phyloP scores from a whole-genome alignment of 1,140 invertebrate species.

The Luehdorfia chinensis region DNA sequence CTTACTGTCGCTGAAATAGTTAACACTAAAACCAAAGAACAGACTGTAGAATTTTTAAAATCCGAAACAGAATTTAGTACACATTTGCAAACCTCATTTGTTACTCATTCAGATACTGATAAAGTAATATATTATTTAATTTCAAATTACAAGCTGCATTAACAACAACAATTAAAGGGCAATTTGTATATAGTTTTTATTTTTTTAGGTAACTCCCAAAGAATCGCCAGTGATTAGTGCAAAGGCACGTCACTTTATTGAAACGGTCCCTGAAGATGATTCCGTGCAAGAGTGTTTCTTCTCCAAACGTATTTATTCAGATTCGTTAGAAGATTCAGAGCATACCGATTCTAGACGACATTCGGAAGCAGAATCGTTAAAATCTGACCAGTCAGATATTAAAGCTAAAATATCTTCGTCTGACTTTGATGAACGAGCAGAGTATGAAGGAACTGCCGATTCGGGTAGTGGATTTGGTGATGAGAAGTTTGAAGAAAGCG shows the following conservation, averaged over 20 bases:
- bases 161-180: no score
- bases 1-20: constrained; percentile 23
- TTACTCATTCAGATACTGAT: constrained; percentile 29
- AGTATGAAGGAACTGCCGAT: constrained; percentile 66
- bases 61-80: constrained; percentile 60
- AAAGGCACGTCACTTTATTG: constrained; percentile 75
- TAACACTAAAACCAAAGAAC: constrained; percentile 23
- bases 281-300: constrained; percentile 77
- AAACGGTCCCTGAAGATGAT: constrained; percentile 75
- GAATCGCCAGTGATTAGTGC: constrained; percentile 72
- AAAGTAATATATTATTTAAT: no score
- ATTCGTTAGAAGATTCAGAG: constrained; percentile 75
- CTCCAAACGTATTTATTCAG: constrained; percentile 75
- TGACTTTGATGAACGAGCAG: constrained; percentile 71
- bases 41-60: constrained; percentile 60
- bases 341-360: constrained; percentile 72
- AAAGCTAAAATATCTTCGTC: constrained; percentile 69
- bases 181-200: no score
- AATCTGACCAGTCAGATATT: constrained; percentile 73
- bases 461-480: constrained; percentile 70
- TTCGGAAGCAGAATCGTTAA: constrained; percentile 73
- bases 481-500: constrained; percentile 71
- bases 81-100: constrained; percentile 27
- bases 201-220: constrained; percentile 51
- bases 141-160: no score